A percentile compares a stretch with the other conserved stretches of the same genome.
These are phyloP conservation scores for Spermophilus dauricus DNA, from an alignment of 2,113 vertebrate genomes.

Conservation along the genomic window DNA sequence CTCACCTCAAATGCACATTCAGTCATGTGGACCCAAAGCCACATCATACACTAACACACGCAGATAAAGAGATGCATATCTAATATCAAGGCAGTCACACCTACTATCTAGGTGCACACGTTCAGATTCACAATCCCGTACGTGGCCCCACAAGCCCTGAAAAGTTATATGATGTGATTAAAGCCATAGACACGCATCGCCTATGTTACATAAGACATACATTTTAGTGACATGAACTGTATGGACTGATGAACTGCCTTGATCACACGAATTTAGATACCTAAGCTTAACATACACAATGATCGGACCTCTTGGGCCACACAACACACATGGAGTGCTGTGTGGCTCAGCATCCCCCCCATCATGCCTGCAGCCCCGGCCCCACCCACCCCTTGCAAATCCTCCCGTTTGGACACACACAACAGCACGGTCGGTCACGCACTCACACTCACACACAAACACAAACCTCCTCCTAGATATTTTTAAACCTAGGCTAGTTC, in stretches of 20 bases:
- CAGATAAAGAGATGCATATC: background rate
- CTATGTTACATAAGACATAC: slow-evolving; percentile 55
- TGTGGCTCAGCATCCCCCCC: background rate
- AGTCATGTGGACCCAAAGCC: background rate
- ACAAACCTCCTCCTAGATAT: slow-evolving; percentile 85
- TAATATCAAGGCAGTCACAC: background rate
- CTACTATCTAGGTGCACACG: background rate
- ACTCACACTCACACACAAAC: slow-evolving; percentile 85
- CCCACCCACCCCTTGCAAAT: background rate
- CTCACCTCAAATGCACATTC: background rate
- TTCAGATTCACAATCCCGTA: slow-evolving; percentile 15
- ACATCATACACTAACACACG: background rate
- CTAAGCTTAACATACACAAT: background rate
- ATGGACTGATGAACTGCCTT: background rate
- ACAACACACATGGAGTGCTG: background rate
- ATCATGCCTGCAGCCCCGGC: slow-evolving; percentile 28
- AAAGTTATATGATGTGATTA: slow-evolving; percentile 19
- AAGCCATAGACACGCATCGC: background rate
- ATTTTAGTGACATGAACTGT: background rate
- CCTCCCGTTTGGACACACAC: slow-evolving; percentile 73
- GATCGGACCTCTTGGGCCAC: background rate
- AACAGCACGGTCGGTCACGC: slow-evolving; percentile 79
- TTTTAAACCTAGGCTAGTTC: slow-evolving; percentile 86
- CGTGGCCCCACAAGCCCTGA: background rate
- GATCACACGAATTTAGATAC: background rate